Base-by-base conservation (phyloP, 2,113 vertebrate genomes). In the Oncorhynchus kisutch region DNA sequence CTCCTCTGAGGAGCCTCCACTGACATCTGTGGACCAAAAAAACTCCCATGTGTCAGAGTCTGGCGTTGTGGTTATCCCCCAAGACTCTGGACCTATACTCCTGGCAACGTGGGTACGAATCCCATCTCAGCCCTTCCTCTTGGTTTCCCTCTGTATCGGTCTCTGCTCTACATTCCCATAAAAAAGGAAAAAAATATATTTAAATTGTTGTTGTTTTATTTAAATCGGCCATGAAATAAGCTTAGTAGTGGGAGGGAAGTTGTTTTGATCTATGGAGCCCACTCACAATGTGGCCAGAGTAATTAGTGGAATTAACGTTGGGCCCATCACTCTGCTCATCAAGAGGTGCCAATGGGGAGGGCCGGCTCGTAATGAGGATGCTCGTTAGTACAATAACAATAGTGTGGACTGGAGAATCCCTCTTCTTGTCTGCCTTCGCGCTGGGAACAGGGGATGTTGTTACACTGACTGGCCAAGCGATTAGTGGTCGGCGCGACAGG, bases 231-330 rank as follows among this genome's bases (percentile, higher is more conserved):
- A 54, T 18, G 51, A 45, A 3, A 45, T 12, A 45, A 45, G 39
- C 39, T 54, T 18, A 54, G 51, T 54, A 54, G 51, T 18, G 4
- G 51, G 14, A 18, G 51, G 39, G 51, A 54, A 54, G 51, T 54
- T 54, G 51, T 54, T 54, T 54, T 54, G 51, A 54, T 54, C 51
- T 54, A 54, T 54, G 16, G 14, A 16, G 51, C 3, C 51, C 51
- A 54, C 51, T 54, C 51, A 54, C 3, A 54, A 68, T 11, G 31
- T 68, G 31, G 67, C 31, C 85, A 80, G 76, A 84, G 87, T 90
- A 92, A 94, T 95, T 93, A 92, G 83, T 86, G 70, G 51, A 91
- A 94, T 93, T 89, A 92, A 80, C 66, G 81, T 82, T 70, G 79
- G 77, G 82, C 73, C 80, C 87, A 88, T 93, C 91, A 89, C 83